Base-by-base conservation (phyloP, 2,888 invertebrate genomes). In the Hyles lineata region DNA sequence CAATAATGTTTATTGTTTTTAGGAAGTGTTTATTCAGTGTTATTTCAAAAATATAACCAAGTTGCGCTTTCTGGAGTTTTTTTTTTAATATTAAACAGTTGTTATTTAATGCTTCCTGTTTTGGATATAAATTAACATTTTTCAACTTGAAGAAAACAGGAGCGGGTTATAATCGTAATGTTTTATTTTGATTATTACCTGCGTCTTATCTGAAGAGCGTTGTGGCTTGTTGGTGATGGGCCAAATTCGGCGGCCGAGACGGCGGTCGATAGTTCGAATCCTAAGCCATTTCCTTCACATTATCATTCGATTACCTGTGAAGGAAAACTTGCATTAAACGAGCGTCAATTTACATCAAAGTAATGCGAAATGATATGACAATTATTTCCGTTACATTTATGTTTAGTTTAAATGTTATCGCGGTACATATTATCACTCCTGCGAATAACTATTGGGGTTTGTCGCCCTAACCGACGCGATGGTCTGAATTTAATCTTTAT, bases 401-500 rank as follows among this genome's bases (percentile, higher is more conserved):
- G 52, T 50, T 55, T 71, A 50, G 29, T 62, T 32, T 52, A 5
- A 55, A 62, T 60, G 15, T 61, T 50, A 50, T 62, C 50, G 43
- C 50, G 29, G 21, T 50, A 29, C 21, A 52, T n/a, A 62, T 59
- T 71, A 59, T 63, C 62, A 71, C 32, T 71, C 32, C 29, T 55
- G 55, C 55, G 21, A 52, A 61, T 61, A 81, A 85, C 88, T 83
- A 85, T 82, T 78, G 83, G 91, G 90, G 89, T 83, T 81, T 78
- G 78, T 79, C 85, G 87, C 89, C 90, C 90, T 82, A 82, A 82
- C 82, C 80, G 80, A 81, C 79, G 74, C 80, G 80, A 81, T 79
- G 74, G 79, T 79, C 82, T 80, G 78, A 83, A 82, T 81, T 84
- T 87, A 88, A 90, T 89, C 87, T 86, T 84, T 75, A 83, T 83